Evolutionary conservation across 2,113 vertebrate species (phyloP).

Genomic region (Natator depressus): DNA sequence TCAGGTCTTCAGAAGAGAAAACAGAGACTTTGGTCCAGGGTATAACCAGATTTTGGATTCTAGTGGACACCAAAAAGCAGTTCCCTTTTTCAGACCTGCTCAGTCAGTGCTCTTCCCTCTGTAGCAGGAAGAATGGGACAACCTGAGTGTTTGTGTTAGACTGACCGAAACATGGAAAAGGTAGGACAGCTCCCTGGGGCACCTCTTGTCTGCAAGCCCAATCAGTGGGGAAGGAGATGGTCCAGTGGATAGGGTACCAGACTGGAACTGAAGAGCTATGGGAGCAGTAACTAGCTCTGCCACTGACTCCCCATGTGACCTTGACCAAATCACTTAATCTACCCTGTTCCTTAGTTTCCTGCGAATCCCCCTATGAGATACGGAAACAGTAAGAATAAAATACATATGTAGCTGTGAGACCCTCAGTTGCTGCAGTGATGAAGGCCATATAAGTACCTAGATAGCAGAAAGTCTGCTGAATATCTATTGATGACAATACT

Average conservation of each 20-base stretch:
- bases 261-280: background rate
- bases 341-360: constrained; percentile 18
- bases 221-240: background rate
- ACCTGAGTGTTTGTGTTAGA: background rate
- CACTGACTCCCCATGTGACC: background rate
- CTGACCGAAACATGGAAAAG: background rate
- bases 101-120: background rate
- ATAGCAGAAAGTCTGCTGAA: constrained; percentile 64
- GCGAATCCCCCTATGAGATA: background rate
- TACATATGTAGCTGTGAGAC: constrained; percentile 47
- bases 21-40: background rate
- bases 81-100: background rate
- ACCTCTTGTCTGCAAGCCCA: background rate
- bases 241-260: background rate
- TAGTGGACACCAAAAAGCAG: background rate
- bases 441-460: constrained; percentile 67
- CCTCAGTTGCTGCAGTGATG: constrained; percentile 48
- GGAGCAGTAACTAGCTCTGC: background rate
- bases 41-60: background rate
- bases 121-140: background rate
- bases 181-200: background rate
- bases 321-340: background rate
- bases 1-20: background rate
- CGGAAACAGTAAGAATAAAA: constrained; percentile 32
- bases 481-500: constrained; percentile 70